Base-by-base conservation (phyloP, 2,888 invertebrate genomes). In the Caenorhabditis plicata region DNA sequence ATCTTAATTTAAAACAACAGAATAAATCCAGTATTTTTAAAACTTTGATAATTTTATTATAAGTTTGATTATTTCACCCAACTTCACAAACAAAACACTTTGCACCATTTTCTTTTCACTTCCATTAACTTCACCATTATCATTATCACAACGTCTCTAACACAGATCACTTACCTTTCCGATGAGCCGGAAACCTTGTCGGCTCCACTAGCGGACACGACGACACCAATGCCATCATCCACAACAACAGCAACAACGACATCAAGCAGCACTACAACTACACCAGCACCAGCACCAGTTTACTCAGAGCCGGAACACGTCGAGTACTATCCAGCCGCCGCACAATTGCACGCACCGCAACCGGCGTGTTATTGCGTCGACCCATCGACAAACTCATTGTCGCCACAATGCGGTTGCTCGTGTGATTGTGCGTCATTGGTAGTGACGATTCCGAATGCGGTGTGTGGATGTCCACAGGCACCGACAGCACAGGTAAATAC, bases 381-480 rank as follows among this genome's bases (percentile, higher is more conserved):
- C 26, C 63, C 55, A 15, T 25, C 32, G 17, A 62, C 64, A 1
- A 49, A 45, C 17, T 26, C 44, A 20, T 55, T 68, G 39, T 49
- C 57, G 20, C 47, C 53, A 2, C 32, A 41, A 11, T 71, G 71
- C 39, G 71, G 71, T 9, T 71, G 71, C 38, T n/a, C 39, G 33
- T 71, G 71, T 35, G 60, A 71, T 38, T 71, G 71, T 46, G 33
- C 47, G 35, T 51, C 60, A 11, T 43, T 66, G 45, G 56, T 62
- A 36, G 68, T 68, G 15, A 55, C 64, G 9, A 55, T 65, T 38
- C 71, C 71, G 2, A 57, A 55, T 35, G 68, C 64, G 1, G 64
- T 64, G 23, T 68, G 68, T 47, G 65, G 63, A 25, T 71, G 71
- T 47, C 71, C 71, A n/a, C 66, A 67, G 41, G n/a, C n/a, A n/a